Base-by-base conservation (phyloP, 2,888 invertebrate species). In the Byasa hedistus region DNA sequence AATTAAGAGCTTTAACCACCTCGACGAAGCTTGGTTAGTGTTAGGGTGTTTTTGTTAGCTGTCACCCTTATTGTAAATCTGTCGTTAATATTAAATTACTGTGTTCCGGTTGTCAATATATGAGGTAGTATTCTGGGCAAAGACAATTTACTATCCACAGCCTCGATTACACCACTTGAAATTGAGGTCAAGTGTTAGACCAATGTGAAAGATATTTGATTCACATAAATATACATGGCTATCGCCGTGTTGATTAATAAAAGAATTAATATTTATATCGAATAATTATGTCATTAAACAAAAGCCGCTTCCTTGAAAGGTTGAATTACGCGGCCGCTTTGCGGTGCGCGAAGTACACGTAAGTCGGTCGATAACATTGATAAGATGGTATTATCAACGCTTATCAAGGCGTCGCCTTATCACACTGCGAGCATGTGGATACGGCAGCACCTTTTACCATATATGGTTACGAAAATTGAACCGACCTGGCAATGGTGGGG, bases 381-480 rank as follows among this genome's bases (percentile, higher is more conserved):
- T 74, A 69, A 68, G 70, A 65, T 69, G 71, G 65, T 71, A 69
- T 71, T 69, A 75, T 70, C 63, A 67, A 64, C 67, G 61, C 69
- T 85, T 89, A 88, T 89, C 87, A 83, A 77, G 75, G 75, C 76
- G 79, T 79, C 76, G 74, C 75, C 73, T 78, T 77, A 67, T 67
- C 67, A 64, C 39, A 39, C 21, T 24, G 60, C 55, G 59, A 52
- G 62, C 85, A 87, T 86, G 83, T 82, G 79, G 76, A 72, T 77
- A 79, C 76, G 80, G 76, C 83, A 80, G 79, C 81, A 78, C 79
- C 91, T 92, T n/a, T 93, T 93, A 93, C 95, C 95, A 94, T 95
- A 95, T 95, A 95, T 94, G 95, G 95, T 94, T 93, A 95, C 94
- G 94, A 89, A 89, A 87, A 84, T 83, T 87, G 82, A 83, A 78